phyloP scores from a whole-genome alignment of 2,888 invertebrate genomes.

The Periphyllus acericola region DNA sequence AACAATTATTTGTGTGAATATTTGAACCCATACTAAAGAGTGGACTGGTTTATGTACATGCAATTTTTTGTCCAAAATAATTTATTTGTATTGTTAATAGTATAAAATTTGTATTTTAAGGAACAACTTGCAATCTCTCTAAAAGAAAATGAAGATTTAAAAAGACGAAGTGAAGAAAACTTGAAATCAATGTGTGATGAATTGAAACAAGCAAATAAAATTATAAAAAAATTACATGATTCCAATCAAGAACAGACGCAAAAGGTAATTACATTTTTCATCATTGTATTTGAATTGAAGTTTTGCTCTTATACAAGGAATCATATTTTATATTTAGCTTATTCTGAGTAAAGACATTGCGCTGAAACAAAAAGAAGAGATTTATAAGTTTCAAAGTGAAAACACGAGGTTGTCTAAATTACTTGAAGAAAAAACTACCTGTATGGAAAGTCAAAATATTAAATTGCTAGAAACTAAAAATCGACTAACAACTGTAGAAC shows the following conservation, averaged over 20 bases:
- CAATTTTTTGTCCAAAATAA: neutral
- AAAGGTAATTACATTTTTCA: conserved; percentile 34
- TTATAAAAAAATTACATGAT: conserved; percentile 57
- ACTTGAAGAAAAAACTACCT: conserved; percentile 32
- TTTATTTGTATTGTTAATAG: neutral
- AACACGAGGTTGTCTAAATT: conserved; percentile 29
- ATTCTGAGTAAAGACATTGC: conserved; percentile 53
- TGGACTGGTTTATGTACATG: neutral
- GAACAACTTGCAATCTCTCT: conserved; percentile 39
- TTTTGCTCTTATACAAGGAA: neutral
- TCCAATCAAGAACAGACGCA: conserved; percentile 48
- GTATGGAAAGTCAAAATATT: conserved; percentile 15
- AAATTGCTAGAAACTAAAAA: conserved; percentile 43
- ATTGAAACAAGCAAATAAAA: conserved; percentile 59
- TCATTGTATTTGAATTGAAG: neutral
- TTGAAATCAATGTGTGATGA: conserved; percentile 50
- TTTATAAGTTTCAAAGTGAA: conserved; percentile 39
- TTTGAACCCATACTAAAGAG: neutral
- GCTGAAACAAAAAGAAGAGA: conserved; percentile 53
- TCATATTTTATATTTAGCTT: conserved; percentile 19
- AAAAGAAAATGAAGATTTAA: conserved; percentile 58
- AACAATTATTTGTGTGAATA: neutral
- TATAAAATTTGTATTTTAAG: conserved; percentile 22
- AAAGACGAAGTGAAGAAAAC: conserved; percentile 35
- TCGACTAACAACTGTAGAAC: conserved; percentile 2